These are phyloP conservation scores for Heliocidaris tuberculata DNA, from an alignment of 35 echinoderm and acorn worm species.

Conservation along the genomic window DNA sequence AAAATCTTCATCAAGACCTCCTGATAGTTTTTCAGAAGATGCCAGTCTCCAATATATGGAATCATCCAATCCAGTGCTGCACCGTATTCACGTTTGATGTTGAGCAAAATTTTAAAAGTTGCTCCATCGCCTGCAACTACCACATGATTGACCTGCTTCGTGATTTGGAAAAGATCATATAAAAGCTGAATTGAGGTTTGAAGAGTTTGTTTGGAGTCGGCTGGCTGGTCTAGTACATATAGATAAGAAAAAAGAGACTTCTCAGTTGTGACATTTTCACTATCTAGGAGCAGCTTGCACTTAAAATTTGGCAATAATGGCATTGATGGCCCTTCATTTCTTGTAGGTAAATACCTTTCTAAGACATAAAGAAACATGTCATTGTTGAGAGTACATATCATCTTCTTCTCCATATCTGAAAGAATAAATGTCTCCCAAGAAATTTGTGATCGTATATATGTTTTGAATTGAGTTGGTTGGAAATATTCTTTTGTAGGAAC, in stretches of 20 bases:
- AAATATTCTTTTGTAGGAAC: slow-evolving; percentile 43
- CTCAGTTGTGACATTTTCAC: slow-evolving; percentile 26
- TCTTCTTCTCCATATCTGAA: slow-evolving; percentile 27
- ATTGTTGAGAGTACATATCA: slow-evolving; percentile 16
- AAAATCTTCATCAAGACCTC: slow-evolving; percentile 42
- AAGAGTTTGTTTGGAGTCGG: slow-evolving; percentile 29
- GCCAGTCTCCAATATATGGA: slow-evolving; percentile 80
- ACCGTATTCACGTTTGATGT: slow-evolving; percentile 68
- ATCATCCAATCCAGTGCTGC: slow-evolving; percentile 69
- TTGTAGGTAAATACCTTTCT: slow-evolving; percentile 16
- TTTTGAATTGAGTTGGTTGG: slow-evolving; percentile 36
- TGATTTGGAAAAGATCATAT: slow-evolving; percentile 49
- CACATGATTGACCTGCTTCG: slow-evolving; percentile 52
- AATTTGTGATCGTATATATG: slow-evolving; percentile 39
- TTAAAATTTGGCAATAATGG: slow-evolving; percentile 43
- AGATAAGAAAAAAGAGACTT: slow-evolving; percentile 35
- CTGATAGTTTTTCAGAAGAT: slow-evolving; percentile 75
- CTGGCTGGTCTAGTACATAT: slow-evolving; percentile 40
- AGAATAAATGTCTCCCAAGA: slow-evolving; percentile 37
- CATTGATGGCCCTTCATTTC: slow-evolving; percentile 23
- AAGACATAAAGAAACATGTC: slow-evolving; percentile 45
- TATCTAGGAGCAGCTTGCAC: slow-evolving; percentile 39
- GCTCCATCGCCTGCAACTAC: slow-evolving; percentile 72
- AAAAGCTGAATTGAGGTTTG: slow-evolving; percentile 37
- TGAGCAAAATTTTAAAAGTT: slow-evolving; percentile 54